A percentile compares a stretch with the other conserved stretches of the same genome.
phyloP scores from a whole-genome alignment of 2,113 vertebrate genomes.

The Megatriorchis doriae region DNA sequence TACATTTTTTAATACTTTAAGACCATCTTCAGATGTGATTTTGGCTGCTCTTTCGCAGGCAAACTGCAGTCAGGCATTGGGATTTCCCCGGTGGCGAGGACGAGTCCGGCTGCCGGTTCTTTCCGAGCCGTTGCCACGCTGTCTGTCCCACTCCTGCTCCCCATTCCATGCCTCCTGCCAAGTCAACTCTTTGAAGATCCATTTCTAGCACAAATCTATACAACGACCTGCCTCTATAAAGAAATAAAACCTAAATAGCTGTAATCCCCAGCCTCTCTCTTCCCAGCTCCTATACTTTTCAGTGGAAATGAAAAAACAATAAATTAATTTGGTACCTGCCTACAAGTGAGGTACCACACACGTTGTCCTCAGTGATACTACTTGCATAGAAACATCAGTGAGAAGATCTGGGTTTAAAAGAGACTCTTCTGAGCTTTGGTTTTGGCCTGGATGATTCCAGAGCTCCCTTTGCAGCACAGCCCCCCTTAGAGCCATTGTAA shows the following conservation, averaged over 20 bases:
- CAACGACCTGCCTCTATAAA: rapidly evolving
- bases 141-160: background rate
- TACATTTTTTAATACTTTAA: background rate
- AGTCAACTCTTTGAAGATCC: background rate
- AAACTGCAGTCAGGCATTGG: background rate
- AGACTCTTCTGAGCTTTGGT: background rate
- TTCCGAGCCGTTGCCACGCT: background rate
- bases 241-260: background rate
- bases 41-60: background rate
- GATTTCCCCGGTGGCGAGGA: background rate
- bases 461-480: background rate
- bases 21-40: background rate
- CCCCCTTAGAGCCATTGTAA: background rate
- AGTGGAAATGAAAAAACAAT: too few species aligned
- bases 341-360: too few species aligned
- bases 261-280: background rate
- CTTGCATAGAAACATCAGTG: background rate
- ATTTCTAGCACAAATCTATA: background rate
- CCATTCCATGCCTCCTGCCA: background rate
- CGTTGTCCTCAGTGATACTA: background rate
- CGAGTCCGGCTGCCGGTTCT: background rate
- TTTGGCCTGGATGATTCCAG: background rate
- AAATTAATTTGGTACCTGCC: background rate
- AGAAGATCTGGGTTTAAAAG: background rate
- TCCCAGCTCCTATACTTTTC: background rate